Evolutionary conservation across 2,113 vertebrate species (phyloP).

Genomic region (Myrmecobius fasciatus): DNA sequence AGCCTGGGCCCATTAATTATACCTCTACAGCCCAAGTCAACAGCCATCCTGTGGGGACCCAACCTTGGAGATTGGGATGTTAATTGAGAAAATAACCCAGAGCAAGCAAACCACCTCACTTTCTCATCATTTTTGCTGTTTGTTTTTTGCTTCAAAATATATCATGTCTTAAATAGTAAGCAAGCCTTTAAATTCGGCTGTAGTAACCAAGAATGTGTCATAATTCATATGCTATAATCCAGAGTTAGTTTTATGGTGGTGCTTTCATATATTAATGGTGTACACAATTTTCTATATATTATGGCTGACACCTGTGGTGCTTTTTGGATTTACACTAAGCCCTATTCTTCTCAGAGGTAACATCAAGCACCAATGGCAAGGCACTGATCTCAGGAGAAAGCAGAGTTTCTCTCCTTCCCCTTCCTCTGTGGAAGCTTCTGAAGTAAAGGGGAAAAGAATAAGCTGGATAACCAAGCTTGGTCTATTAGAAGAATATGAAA

Average conservation of each 20-base stretch:
- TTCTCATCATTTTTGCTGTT: conserved; percentile 21
- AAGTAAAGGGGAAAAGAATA: not conserved
- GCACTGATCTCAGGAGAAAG: not conserved
- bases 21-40: not conserved
- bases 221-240: conserved; percentile 59
- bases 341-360: not conserved
- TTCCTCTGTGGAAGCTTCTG: not conserved
- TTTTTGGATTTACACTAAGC: not conserved
- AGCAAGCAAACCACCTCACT: not conserved
- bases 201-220: conserved; percentile 60
- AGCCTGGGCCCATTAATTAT: not conserved
- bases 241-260: conserved; percentile 66
- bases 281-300: conserved; percentile 34
- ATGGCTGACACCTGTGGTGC: conserved; percentile 15
- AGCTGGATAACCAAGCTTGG: not conserved
- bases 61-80: too few species aligned
- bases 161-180: conserved; percentile 19
- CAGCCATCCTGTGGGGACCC: not conserved
- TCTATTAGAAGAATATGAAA: not conserved
- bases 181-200: conserved; percentile 45
- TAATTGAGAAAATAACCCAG: not conserved
- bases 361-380: not conserved
- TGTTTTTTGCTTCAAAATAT: conserved; percentile 47
- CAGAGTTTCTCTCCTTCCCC: not conserved
- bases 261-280: conserved; percentile 52